phyloP scores from a whole-genome alignment of 2,888 invertebrate genomes.

The Aelia acuminata region DNA sequence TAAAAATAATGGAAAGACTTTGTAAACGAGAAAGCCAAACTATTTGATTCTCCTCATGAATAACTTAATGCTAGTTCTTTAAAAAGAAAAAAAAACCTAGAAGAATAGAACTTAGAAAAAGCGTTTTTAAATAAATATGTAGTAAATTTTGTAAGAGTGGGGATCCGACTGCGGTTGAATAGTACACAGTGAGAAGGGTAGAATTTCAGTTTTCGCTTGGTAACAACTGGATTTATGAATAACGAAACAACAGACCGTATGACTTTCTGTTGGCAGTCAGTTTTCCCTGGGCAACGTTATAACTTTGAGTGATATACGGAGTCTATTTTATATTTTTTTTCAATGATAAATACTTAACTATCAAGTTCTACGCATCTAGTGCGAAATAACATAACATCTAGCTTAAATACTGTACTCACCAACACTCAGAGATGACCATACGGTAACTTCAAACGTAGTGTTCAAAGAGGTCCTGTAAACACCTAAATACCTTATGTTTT shows the following conservation, averaged over 20 bases:
- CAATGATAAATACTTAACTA: not conserved
- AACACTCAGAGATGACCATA: too few relatives aligned
- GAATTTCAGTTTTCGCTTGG: slow-evolving; percentile 24
- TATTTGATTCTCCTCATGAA: too few relatives aligned
- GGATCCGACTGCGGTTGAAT: not conserved
- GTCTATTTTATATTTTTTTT: not conserved
- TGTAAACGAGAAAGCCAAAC: too few relatives aligned
- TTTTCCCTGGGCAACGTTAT: not conserved
- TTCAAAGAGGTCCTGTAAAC: too few relatives aligned
- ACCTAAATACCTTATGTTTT: too few relatives aligned
- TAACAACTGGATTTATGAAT: slow-evolving; percentile 15
- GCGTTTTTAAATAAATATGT: too few relatives aligned
- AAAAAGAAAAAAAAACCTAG: not conserved
- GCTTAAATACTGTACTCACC: too few relatives aligned
- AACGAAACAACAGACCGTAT: slow-evolving; percentile 4
- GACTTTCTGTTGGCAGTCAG: not conserved
- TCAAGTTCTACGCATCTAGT: not conserved
- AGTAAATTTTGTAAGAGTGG: not conserved
- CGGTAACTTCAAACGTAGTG: too few relatives aligned
- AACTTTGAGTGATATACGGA: not conserved
- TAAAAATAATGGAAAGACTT: too few relatives aligned
- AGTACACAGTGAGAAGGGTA: not conserved
- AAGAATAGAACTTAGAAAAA: too few relatives aligned
- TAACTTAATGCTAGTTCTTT: too few relatives aligned
- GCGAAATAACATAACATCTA: not conserved